Percentiles rank a stretch among this genome's conserved stretches.
phyloP scores from a whole-genome alignment of 2,797 vertebrate genomes.

The Channallabes apus region DNA sequence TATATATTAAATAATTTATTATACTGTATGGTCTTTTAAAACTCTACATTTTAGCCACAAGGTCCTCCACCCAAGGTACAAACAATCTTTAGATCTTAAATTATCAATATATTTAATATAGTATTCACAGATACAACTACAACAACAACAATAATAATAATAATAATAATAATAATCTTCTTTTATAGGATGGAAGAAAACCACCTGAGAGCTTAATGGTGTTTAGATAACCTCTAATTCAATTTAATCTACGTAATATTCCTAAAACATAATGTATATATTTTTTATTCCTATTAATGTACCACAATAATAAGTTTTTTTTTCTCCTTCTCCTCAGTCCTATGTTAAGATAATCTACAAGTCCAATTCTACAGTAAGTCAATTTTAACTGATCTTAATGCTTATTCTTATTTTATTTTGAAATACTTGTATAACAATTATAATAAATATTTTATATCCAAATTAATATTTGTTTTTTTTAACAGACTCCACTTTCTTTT shows the following conservation, averaged over 20 bases:
- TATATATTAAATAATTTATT: neutral
- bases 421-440: too few relatives aligned
- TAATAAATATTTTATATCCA: neutral
- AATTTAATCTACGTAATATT: neutral
- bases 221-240: neutral
- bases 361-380: slow-evolving; percentile 7
- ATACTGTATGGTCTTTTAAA: neutral
- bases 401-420: neutral
- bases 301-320: neutral
- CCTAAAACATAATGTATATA: neutral
- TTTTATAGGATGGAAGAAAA: neutral
- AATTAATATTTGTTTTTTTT: neutral
- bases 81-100: too few relatives aligned
- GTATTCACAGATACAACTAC: neutral
- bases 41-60: neutral
- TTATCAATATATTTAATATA: neutral
- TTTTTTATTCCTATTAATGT: neutral
- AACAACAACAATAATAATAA: neutral
- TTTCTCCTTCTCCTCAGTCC: slow-evolving; percentile 7
- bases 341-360: neutral
- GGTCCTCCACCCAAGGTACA: neutral
- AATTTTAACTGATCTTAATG: neutral
- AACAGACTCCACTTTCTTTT: neutral
- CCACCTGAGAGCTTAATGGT: neutral
- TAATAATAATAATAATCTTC: slow-evolving; percentile 3